A percentile compares a stretch with the other conserved stretches of the same genome.
phyloP scores from a whole-genome alignment of 1,140 invertebrate genomes.

The Agrypnia vestita region DNA sequence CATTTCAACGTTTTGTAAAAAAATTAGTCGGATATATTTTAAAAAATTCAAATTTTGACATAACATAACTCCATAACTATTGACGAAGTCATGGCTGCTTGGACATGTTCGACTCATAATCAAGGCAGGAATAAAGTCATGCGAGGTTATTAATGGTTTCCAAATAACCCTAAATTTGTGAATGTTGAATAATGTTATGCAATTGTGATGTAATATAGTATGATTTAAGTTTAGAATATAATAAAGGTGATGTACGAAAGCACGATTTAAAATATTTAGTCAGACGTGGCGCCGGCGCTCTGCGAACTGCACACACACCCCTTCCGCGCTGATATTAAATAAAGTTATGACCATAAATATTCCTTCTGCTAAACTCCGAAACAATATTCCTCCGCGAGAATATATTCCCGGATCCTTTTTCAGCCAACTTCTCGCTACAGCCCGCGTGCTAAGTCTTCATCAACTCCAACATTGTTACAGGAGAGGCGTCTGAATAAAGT shows the following conservation, averaged over 20 bases:
- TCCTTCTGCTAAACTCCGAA: slow-evolving; percentile 69
- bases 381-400: slow-evolving; percentile 59
- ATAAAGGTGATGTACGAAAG: neutral
- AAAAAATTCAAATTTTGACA: no score
- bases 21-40: no score
- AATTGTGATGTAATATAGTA: neutral
- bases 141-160: no score
- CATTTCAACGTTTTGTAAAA: no score
- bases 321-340: slow-evolving; percentile 71
- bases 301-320: slow-evolving; percentile 58
- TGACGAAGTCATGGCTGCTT: no score
- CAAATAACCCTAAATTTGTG: no score
- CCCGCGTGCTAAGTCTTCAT: slow-evolving; percentile 33
- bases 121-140: no score
- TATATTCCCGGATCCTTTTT: slow-evolving; percentile 58
- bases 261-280: neutral
- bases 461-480: neutral
- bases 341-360: slow-evolving; percentile 74
- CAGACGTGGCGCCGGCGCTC: neutral
- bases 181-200: no score
- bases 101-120: no score
- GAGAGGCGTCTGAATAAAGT: no score
- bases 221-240: neutral
- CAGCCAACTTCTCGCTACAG: slow-evolving; percentile 44
- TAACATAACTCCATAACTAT: no score